Evolutionary conservation across 2,888 invertebrate genomes (phyloP), one percentile per base, ranked within the genome.

Genomic region (Leptinotarsa juncta): DNA sequence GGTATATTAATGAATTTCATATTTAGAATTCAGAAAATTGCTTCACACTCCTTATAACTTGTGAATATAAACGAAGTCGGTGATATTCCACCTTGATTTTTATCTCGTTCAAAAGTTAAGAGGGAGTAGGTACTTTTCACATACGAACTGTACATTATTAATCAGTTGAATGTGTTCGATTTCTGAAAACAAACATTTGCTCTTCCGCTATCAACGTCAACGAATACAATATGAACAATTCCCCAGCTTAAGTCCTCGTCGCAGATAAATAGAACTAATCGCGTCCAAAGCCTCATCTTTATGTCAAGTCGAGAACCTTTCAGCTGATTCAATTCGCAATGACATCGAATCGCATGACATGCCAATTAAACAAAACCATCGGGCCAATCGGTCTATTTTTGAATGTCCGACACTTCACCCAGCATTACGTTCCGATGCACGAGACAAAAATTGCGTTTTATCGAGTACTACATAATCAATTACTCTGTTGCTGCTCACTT

Each of bases 321-420:
- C 72, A 72, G 73, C 72, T 71, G 73, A 73, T 71, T 50, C 73
- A 68, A 57, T 74, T 74, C 70, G 73, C 68, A 66, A 48, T 70
- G 71, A 74, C 68, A 74, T 62, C 65, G 49, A 76, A 78, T 78
- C 78, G 74, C 72, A 78, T 78, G 76, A 78, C 76, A 76, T 73
- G 78, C 78, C 76, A 78, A 76, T 78, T 78, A 76, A 74, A 67
- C 74, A 65, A 53, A 68, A 65, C 73, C 60, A 70, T 68, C 71
- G 26, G 53, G 20, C 57, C 57, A 57, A 57, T 62, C 14, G 16
- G n/a, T 26, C 62, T 62, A 62, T 62, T 66, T 69, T 71, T 66
- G 67, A 60, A 57, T 20, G 67, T 18, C 57, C 57, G 14, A 49
- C 55, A 71, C 71, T 66, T 53, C 65, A 70, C 18, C 65, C 67